These are phyloP conservation scores for Lamellibrachia columna DNA, from an alignment of 2,888 invertebrate genomes.

Conservation along the genomic window DNA sequence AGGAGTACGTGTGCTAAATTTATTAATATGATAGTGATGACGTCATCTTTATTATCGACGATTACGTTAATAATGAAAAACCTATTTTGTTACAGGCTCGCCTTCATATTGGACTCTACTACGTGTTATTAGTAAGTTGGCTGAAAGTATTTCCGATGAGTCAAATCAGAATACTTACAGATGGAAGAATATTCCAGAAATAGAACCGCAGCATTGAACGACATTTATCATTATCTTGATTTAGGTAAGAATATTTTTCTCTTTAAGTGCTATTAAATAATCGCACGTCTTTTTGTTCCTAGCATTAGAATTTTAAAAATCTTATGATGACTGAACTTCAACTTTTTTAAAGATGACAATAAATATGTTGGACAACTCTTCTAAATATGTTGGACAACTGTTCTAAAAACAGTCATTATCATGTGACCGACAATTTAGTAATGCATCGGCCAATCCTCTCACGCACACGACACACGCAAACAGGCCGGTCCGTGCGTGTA, in stretches of 20 bases:
- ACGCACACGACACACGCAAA: too few relatives aligned
- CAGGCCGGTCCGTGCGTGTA: too few relatives aligned
- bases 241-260: neutral
- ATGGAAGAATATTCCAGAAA: neutral
- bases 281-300: neutral
- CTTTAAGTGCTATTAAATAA: neutral
- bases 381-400: too few relatives aligned
- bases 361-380: too few relatives aligned
- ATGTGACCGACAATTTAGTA: too few relatives aligned
- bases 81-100: neutral
- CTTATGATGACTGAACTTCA: too few relatives aligned
- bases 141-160: neutral
- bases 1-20: too few relatives aligned
- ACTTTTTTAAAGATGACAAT: too few relatives aligned
- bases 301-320: neutral
- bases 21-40: too few relatives aligned
- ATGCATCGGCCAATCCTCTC: too few relatives aligned
- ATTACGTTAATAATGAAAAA: neutral
- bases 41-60: too few relatives aligned
- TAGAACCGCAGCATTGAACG: neutral
- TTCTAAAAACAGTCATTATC: too few relatives aligned
- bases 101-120: neutral
- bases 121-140: neutral
- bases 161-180: neutral
- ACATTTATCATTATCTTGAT: neutral